Base-by-base conservation (phyloP, 1,140 invertebrate species). In the Cephus cinctus region DNA sequence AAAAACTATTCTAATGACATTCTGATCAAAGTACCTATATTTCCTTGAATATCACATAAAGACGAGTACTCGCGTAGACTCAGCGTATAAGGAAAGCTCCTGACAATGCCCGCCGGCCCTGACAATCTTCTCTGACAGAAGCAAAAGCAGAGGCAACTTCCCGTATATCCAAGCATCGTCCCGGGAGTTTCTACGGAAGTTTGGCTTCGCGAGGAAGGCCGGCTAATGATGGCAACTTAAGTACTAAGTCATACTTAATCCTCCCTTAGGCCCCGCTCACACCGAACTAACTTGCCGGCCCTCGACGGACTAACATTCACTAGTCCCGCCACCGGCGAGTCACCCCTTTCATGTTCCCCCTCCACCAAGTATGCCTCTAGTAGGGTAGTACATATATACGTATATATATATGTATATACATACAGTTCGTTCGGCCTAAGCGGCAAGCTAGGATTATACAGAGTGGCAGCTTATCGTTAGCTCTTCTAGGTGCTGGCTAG, bases 161-260 rank as follows among this genome's bases (percentile, higher is more conserved):
- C 9, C 27, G 27, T 30, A 9, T 12, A 11, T 30, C 27, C 27
- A 9, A 11, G 12, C 27, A 3, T 9, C 14, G 9, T 30, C 27
- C 14, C 2, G 27, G 9, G 12, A 30, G 27, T 30, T 30, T 11
- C 11, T 9, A 30, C 9, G 27, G 12, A 30, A 12, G 11, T 30
- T 30, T 9, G 27, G 9, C 27, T 11, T 9, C 23, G 47, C 21
- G 22, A 34, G 35, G n/a, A n/a, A 36, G 55, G 51, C 43, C 52
- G 59, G 61, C 65, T 73, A 69, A 73, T 65, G 63, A 66, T 60
- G 65, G 61, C 63, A 74, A 74, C 65, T 73, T 71, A 55, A 65
- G 56, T 64, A 61, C 66, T 74, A 73, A 76, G 70, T 73, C 70
- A 63, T 64, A 66, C 57, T 67, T 70, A 75, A 69, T 68, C 63